phyloP scores from a whole-genome alignment of 2,113 vertebrate genomes.

The Anthoscopus minutus region DNA sequence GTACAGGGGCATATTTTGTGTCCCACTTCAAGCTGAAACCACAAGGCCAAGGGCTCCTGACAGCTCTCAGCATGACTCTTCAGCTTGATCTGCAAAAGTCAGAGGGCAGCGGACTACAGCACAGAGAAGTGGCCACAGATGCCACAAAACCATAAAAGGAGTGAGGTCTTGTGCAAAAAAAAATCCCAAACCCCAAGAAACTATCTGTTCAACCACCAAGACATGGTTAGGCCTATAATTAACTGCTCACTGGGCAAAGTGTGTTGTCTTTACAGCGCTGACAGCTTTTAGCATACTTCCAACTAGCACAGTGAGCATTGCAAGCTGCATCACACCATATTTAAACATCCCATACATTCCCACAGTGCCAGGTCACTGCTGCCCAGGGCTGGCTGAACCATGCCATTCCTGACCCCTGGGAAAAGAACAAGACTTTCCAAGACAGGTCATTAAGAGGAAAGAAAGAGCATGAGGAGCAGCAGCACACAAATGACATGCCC shows the following conservation, averaged over 20 bases:
- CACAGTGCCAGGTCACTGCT: background rate
- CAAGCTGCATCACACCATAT: background rate
- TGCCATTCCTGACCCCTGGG: background rate
- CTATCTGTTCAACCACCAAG: background rate
- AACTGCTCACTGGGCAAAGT: background rate
- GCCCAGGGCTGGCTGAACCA: background rate
- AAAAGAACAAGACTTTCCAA: background rate
- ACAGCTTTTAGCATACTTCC: fast-evolving
- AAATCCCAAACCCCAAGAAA: background rate
- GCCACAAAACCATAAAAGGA: background rate
- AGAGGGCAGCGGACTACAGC: background rate
- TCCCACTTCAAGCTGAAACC: background rate
- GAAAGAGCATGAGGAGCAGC: background rate
- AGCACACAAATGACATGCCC: background rate
- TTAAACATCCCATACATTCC: background rate
- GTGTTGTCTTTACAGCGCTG: background rate
- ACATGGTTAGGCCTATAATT: background rate
- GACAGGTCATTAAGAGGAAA: background rate
- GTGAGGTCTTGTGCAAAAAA: background rate
- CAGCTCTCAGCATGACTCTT: background rate
- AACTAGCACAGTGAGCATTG: background rate
- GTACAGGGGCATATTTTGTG: background rate
- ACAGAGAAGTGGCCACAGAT: background rate
- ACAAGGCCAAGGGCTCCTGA: background rate
- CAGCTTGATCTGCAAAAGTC: background rate